These are phyloP conservation scores for Nycticebus coucang DNA, from an alignment of 2,113 vertebrate genomes.

Conservation along the genomic window DNA sequence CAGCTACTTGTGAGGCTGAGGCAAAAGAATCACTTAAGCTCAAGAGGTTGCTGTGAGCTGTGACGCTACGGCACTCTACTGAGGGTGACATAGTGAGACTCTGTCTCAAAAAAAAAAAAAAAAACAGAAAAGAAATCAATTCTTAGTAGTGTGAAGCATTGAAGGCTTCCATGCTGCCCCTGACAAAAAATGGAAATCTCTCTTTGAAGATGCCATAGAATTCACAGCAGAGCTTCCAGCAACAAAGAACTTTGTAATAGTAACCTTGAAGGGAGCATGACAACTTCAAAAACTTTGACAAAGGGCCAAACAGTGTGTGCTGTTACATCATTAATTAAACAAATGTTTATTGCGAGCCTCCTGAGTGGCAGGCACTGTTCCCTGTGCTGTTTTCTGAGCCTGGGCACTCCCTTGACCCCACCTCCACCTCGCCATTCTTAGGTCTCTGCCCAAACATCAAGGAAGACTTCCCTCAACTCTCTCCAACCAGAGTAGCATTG, in stretches of 20 bases:
- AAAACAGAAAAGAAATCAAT: not conserved
- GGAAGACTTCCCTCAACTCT: not conserved
- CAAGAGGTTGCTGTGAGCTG: no score
- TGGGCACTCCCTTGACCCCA: not conserved
- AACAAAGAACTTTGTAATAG: not conserved
- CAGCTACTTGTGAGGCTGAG: no score
- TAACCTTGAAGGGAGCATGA: not conserved
- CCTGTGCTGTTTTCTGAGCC: not conserved
- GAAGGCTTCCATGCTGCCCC: not conserved
- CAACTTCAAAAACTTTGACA: not conserved
- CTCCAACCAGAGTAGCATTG: not conserved
- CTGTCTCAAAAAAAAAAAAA: no score
- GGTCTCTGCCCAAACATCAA: not conserved
- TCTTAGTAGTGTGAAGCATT: not conserved
- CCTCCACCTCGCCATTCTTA: not conserved
- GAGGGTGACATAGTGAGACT: no score
- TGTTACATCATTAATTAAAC: not conserved
- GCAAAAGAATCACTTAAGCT: no score
- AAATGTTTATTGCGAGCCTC: not conserved
- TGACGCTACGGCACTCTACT: no score
- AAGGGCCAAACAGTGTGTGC: not conserved
- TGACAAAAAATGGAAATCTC: constrained; percentile 20
- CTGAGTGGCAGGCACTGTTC: not conserved
- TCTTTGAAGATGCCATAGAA: not conserved
- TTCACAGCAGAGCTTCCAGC: constrained; percentile 30